A percentile compares a stretch with the other conserved stretches of the same genome.
phyloP scores from a whole-genome alignment of 2,797 vertebrate genomes.

The Danionella dracula region DNA sequence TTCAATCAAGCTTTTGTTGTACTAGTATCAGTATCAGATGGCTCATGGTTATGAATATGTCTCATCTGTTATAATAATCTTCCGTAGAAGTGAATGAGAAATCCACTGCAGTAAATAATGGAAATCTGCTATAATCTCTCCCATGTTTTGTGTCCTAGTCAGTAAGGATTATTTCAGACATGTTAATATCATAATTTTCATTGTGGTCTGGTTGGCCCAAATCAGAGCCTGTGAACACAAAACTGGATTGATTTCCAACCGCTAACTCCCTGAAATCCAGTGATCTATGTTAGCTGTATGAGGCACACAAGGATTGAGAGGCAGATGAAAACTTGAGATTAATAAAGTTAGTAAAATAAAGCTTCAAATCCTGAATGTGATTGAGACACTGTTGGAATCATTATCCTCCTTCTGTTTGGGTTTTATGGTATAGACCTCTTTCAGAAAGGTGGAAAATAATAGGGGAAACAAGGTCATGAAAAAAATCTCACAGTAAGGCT shows the following conservation, averaged over 20 bases:
- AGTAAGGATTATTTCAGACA: conserved; percentile 46
- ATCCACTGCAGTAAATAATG: conserved; percentile 65
- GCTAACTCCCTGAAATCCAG: conserved; percentile 28
- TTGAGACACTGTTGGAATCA: conserved; percentile 46
- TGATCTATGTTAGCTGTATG: conserved; percentile 39
- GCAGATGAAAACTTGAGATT: conserved; percentile 54
- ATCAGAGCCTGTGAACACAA: conserved; percentile 19
- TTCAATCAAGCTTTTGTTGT: conserved; percentile 61
- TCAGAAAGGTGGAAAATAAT: conserved; percentile 1
- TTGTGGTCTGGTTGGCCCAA: conserved; percentile 41
- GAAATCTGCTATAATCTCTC: conserved; percentile 63
- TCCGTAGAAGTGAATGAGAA: conserved; percentile 59
- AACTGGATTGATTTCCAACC: conserved; percentile 38
- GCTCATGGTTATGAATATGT: conserved; percentile 56
- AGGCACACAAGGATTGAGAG: conserved; percentile 42
- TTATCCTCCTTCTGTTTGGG: conserved; percentile 42
- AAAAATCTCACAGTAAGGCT: too few relatives aligned
- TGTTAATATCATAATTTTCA: conserved; percentile 50
- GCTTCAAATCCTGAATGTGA: conserved; percentile 38
- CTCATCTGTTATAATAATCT: conserved; percentile 66
- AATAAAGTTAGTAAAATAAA: conserved; percentile 19
- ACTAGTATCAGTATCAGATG: conserved; percentile 50
- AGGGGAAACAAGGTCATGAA: too few relatives aligned
- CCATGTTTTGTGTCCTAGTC: conserved; percentile 28
- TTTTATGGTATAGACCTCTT: conserved; percentile 4